Evolutionary conservation across 2,888 invertebrate genomes (phyloP), one percentile per base, ranked within the genome.

Genomic region (Himalopsyche kuldschensis): DNA sequence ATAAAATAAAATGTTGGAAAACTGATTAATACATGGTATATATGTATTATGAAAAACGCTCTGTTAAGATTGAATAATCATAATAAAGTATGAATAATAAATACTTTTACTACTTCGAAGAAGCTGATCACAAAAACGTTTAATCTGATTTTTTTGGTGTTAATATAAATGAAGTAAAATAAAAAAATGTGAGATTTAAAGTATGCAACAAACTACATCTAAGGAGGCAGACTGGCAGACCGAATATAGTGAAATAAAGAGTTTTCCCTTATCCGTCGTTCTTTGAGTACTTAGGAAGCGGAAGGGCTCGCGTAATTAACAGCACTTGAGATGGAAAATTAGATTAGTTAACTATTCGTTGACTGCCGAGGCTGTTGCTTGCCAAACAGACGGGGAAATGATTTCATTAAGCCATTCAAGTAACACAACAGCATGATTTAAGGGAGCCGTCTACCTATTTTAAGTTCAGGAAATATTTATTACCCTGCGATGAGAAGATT

Each of bases 281-380:
- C 55, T 55, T 20, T 55, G 55, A 20, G 20, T 20, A 55, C 55
- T 55, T 55, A 55, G 55, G 55, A 55, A 55, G 55, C 47, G 48
- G 77, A 30, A 75, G 69, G 80, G 80, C 30, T 32, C 55, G n/a
- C 79, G 82, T 80, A 81, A 84, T 85, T 84, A 85, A 82, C 82
- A 55, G 32, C 83, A 85, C 81, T 84, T 84, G 82, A 82, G 82
- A 80, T 79, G 84, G 85, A 85, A 85, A 85, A 85, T 85, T 82
- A 79, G 63, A 85, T 85, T 78, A 81, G 35, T 41, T 41, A 41
- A 35, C 78, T 17, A 41, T 15, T 10, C 24, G 31, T n/a, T 78
- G 55, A 55, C 55, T 55, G 55, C 20, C 55, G 20, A 55, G 24
- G 55, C 55, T 55, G 41, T 41, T 41, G 41, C 41, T 41, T 41